Evolutionary conservation across 2,113 vertebrate genomes (phyloP), one percentile per base, ranked within the genome.

Genomic region (Chamaetylas fuelleborni): DNA sequence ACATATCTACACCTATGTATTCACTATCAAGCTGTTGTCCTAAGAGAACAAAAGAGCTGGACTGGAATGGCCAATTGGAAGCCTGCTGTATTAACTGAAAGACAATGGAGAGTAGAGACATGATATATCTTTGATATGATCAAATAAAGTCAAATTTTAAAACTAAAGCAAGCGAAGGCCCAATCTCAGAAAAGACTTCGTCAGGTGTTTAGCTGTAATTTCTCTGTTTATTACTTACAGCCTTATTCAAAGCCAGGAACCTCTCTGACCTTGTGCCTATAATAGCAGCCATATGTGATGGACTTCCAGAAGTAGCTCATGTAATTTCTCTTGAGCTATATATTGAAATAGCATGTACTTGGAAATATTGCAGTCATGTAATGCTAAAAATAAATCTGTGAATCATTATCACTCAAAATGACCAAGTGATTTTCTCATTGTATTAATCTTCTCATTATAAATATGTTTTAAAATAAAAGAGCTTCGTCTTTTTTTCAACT

Each of bases 391-490:
- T 61, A 69, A 78, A 79, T 36, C 9, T 47, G 19, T 67, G 48
- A 71, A 74, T 83, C 18, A n/a, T 29, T 33, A 58, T 86, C 33
- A 42, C 56, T 89, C 47, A 67, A 79, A 81, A 61, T 29, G 13
- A 83, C 31, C 36, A 54, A 40, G 33, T 45, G 3, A 64, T 53
- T 90, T 80, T 74, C 24, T 81, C 11, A 40, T 64, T 77, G n/a
- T 71, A 76, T 74, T 74, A 14, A 64, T 58, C 67, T 76, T 70
- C 22, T 95, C 12, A 54, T 92, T 77, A 62, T 51, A 81, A 70
- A 73, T 77, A 92, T 7, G 5, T 56, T 88, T 95, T 93, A 77
- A 92, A 94, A 81, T 78, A 88, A 92, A 85, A 88, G n/a, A 67
- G 36, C 9, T 47, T 9, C 12, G 88, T 73, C 61, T 70, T 58